Percentiles rank a stretch among this genome's conserved stretches.
phyloP scores from a whole-genome alignment of 2,113 vertebrate genomes.

The Pelecanus crispus region DNA sequence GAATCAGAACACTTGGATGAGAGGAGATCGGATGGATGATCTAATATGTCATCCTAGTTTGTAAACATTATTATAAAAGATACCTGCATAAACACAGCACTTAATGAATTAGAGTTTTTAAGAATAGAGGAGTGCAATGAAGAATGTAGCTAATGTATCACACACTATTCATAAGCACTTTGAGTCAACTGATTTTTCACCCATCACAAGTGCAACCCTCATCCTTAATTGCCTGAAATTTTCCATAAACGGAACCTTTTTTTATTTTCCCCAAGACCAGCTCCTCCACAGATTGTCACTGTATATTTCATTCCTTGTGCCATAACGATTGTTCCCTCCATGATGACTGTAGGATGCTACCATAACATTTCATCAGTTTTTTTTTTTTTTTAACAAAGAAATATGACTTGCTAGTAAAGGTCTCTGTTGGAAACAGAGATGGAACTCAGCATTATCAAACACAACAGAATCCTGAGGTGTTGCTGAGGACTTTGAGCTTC shows the following conservation, averaged over 20 bases:
- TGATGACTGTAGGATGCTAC: not conserved
- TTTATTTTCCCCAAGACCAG: not conserved
- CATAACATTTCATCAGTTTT: not conserved
- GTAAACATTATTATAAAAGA: not conserved
- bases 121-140: not conserved
- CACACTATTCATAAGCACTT: not conserved
- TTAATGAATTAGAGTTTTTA: not conserved
- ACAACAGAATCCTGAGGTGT: not conserved
- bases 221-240: not conserved
- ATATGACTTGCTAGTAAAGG: not conserved
- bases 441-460: not conserved
- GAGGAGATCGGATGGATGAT: not conserved
- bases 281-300: not conserved
- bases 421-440: not conserved
- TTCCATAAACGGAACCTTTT: not conserved
- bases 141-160: not conserved
- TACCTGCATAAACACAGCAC: not conserved
- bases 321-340: not conserved
- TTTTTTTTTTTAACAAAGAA: not conserved
- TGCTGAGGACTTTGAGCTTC: not conserved
- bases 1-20: not conserved
- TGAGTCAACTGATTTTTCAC: not conserved
- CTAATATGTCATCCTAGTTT: not conserved
- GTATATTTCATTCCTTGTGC: not conserved
- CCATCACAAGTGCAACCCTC: not conserved